Evolutionary conservation across 2,113 vertebrate species (phyloP).

Genomic region (Cinclus cinclus): DNA sequence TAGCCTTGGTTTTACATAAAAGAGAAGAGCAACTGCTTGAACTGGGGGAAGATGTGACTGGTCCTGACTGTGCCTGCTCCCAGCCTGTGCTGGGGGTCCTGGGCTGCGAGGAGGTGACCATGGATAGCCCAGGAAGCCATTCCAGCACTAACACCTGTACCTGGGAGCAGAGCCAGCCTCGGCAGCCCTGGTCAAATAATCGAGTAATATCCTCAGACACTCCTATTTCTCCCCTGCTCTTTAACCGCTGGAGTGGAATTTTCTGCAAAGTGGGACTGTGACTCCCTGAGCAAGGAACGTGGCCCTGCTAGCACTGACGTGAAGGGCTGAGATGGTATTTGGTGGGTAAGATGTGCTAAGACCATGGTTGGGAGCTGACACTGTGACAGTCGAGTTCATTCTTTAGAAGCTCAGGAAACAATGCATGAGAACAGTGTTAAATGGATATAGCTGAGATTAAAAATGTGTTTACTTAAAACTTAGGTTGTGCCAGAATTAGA

Average conservation of each 20-base stretch:
- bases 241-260: neutral
- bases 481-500: neutral
- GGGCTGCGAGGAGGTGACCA: neutral
- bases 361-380: neutral
- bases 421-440: neutral
- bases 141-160: neutral
- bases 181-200: neutral
- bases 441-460: neutral
- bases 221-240: neutral
- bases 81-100: neutral
- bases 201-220: fast-evolving
- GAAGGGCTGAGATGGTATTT: neutral
- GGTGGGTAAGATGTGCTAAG: neutral
- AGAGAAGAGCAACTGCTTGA: neutral
- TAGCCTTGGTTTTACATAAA: neutral
- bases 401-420: neutral
- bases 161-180: neutral
- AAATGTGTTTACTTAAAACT: neutral
- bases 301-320: neutral
- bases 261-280: neutral
- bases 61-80: neutral
- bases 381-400: neutral
- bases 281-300: neutral
- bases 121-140: neutral
- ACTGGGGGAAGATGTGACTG: neutral